Conservation (phyloP, 2,113 vertebrate species). For the Chloropsis hardwickii region DNA sequence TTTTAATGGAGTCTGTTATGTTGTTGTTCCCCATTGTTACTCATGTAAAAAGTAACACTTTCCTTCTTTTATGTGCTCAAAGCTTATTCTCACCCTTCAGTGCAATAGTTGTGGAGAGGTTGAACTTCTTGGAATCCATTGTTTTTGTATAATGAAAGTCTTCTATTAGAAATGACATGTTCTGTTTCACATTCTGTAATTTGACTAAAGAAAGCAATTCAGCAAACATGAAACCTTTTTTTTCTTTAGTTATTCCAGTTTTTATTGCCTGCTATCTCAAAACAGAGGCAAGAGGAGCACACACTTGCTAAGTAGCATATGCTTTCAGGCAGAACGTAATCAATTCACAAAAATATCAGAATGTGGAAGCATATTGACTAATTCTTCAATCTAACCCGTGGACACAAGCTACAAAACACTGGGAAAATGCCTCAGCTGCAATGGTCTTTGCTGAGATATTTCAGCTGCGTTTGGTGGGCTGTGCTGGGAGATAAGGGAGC, state of each 20-base stretch:
- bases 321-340: neutral
- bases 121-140: neutral
- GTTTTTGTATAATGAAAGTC: neutral
- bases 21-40: neutral
- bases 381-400: neutral
- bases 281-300: neutral
- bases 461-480: neutral
- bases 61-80: neutral
- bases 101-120: neutral
- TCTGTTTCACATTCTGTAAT: neutral
- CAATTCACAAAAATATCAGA: neutral
- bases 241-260: neutral
- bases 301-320: neutral
- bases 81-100: neutral
- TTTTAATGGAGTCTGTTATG: neutral
- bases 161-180: neutral
- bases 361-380: neutral
- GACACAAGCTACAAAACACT: neutral
- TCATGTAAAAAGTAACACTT: neutral
- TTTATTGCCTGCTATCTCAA: neutral
- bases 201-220: neutral
- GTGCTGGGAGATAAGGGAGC: neutral
- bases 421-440: neutral
- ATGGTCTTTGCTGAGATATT: neutral
- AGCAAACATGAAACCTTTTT: neutral